Percentiles rank a stretch among this genome's conserved stretches.
These are phyloP conservation scores for Acronicta leporina DNA, from an alignment of 2,888 invertebrate species.

Conservation along the genomic window DNA sequence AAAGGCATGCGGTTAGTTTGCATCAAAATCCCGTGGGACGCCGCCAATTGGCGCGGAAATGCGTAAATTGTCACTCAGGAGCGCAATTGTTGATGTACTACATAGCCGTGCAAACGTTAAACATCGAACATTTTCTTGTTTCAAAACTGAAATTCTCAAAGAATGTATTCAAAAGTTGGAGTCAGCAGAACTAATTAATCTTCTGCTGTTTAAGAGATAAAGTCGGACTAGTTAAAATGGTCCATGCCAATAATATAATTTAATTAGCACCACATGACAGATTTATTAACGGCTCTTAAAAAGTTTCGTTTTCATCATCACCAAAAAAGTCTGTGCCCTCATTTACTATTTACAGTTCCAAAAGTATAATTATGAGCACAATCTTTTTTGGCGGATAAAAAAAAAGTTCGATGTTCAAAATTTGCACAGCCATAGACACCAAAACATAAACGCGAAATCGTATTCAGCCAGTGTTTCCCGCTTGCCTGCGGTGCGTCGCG, in stretches of 20 bases:
- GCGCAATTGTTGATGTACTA: constrained; percentile 67
- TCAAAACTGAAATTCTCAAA: not conserved
- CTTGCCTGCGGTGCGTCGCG: constrained; percentile 96
- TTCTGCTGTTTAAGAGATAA: not conserved
- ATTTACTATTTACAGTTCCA: too few relatives aligned
- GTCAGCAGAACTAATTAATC: constrained; percentile 1
- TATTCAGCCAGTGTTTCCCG: constrained; percentile 63
- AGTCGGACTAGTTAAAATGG: not conserved
- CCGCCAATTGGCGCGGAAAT: constrained; percentile 80
- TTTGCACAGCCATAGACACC: constrained; percentile 42
- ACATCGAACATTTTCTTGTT: constrained; percentile 54
- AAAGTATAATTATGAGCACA: too few relatives aligned
- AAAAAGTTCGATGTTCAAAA: constrained; percentile 54
- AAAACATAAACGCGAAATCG: constrained; percentile 45
- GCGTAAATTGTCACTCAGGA: constrained; percentile 77
- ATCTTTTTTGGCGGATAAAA: too few relatives aligned
- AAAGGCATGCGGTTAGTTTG: constrained; percentile 92
- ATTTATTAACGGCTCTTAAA: not conserved
- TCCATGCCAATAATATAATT: not conserved
- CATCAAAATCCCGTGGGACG: constrained; percentile 74
- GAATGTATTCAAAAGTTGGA: not conserved
- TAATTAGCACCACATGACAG: not conserved
- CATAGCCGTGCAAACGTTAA: constrained; percentile 62
- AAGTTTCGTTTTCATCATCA: not conserved
- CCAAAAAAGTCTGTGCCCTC: not conserved